Percentiles rank a stretch among this genome's conserved stretches.
These are phyloP conservation scores for Xenopus petersii DNA, from an alignment of 2,797 vertebrate species.

Conservation along the genomic window DNA sequence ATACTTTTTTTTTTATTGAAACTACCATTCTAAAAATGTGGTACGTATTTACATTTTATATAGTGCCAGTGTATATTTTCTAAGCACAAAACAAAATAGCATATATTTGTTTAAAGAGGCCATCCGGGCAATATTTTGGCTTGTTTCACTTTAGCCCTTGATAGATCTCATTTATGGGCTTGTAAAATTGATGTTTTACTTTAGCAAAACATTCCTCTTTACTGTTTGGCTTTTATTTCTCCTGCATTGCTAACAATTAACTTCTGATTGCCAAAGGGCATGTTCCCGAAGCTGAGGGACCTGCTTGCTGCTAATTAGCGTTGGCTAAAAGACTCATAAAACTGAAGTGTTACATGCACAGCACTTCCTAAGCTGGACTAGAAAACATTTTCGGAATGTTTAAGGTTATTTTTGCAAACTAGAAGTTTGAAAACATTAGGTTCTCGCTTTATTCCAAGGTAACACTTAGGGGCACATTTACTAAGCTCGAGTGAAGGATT, in stretches of 20 bases:
- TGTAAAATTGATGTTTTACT: conserved; percentile 1
- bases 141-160: too few species aligned
- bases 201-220: conserved; percentile 16
- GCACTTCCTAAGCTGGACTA: background rate
- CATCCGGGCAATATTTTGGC: too few species aligned
- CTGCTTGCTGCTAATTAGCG: conserved; percentile 37
- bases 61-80: too few species aligned
- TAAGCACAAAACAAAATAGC: too few species aligned
- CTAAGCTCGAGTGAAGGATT: too few species aligned
- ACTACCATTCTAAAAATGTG: too few species aligned
- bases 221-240: conserved; percentile 26
- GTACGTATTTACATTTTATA: too few species aligned
- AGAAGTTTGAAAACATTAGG: background rate
- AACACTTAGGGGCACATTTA: too few species aligned
- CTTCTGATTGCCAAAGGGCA: conserved; percentile 41
- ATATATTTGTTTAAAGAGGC: too few species aligned
- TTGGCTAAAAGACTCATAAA: conserved; percentile 36
- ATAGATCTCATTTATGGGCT: conserved; percentile 5
- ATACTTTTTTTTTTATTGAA: too few species aligned
- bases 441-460: too few species aligned
- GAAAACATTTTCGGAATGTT: background rate
- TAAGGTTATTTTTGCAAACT: background rate
- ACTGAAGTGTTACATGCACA: conserved; percentile 16
- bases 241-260: conserved; percentile 46
- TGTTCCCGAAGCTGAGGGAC: conserved; percentile 31